Percentiles rank a stretch among this genome's conserved stretches.
Conservation (phyloP, 2,797 vertebrate genomes). For the Cephalopachus bancanus region DNA sequence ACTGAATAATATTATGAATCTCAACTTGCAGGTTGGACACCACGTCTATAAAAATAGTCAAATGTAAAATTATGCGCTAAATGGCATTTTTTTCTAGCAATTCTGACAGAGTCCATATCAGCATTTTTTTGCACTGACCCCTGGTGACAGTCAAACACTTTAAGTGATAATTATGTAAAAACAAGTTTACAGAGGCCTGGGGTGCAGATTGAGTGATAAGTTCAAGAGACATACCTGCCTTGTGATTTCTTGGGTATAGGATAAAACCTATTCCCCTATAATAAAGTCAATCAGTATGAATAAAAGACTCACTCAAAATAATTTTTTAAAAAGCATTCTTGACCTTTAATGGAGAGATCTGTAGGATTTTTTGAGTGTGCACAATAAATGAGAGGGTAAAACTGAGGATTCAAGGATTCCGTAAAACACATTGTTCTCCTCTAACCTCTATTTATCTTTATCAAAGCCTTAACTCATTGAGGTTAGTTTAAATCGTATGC, state of each 20-base stretch:
- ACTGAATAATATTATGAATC: neutral
- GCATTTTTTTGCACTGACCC: neutral
- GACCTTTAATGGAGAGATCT: neutral
- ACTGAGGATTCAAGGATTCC: neutral
- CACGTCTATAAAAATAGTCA: neutral
- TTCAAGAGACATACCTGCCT: neutral
- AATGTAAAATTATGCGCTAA: conserved; percentile 3
- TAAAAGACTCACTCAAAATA: neutral
- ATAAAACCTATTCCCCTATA: neutral
- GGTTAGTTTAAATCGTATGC: neutral
- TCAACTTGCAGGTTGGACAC: neutral
- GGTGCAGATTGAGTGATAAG: neutral
- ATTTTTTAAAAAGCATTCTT: neutral
- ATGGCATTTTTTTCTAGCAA: neutral
- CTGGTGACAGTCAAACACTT: neutral
- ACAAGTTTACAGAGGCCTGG: neutral
- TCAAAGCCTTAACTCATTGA: neutral
- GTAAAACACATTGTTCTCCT: neutral
- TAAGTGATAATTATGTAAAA: neutral
- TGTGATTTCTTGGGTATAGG: neutral
- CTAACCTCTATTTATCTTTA: neutral
- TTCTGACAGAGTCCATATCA: neutral
- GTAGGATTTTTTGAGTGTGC: neutral
- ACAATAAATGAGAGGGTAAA: neutral
- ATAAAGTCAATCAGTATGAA: neutral